Base-by-base conservation (phyloP, 2,888 invertebrate species). In the Dysmachus trigonus region DNA sequence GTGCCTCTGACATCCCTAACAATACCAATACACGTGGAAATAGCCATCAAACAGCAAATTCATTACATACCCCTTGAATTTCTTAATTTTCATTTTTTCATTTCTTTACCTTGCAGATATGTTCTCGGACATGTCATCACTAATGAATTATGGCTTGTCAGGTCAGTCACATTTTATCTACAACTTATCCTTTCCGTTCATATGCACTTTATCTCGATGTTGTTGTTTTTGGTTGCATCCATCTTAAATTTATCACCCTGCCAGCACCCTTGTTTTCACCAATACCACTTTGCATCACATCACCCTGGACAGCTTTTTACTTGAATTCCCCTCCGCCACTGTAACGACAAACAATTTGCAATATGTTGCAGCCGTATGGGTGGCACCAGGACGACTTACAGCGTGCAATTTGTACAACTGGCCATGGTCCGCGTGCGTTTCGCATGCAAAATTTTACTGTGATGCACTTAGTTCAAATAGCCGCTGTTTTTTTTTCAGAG, bases 81-180 rank as follows among this genome's bases (percentile, higher is more conserved):
- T 62, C 62, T 27, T 81, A 30, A 62, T 82, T 41, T 33, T 31
- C 47, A 51, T 38, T 76, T 38, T 76, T 62, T 62, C 27, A 62
- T 62, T 62, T 62, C 62, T 62, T 62, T 62, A 62, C 62, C 62
- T 91, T 92, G 88, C 92, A 92, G 92, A 92, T 92, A 91, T 90
- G 88, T 91, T 90, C 88, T 91, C 91, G 89, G 92, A 92, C 91
- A 90, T 91, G 89, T 91, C 92, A 89, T 91, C 91, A 89, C 91
- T 90, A 90, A 90, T 92, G 89, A 92, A 92, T 90, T 91, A 91
- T 89, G 92, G 92, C 91, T 91, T 90, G 91, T 91, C 92, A 92
- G 92, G 92, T 92, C 91, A 92, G 92, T 92, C 90, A 35, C 62
- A 77, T 47, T 62, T 62, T 62, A 62, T 62, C 62, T 62, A 62